Base-by-base conservation (phyloP, 2,888 invertebrate genomes). In the Protodeltote pygarga region DNA sequence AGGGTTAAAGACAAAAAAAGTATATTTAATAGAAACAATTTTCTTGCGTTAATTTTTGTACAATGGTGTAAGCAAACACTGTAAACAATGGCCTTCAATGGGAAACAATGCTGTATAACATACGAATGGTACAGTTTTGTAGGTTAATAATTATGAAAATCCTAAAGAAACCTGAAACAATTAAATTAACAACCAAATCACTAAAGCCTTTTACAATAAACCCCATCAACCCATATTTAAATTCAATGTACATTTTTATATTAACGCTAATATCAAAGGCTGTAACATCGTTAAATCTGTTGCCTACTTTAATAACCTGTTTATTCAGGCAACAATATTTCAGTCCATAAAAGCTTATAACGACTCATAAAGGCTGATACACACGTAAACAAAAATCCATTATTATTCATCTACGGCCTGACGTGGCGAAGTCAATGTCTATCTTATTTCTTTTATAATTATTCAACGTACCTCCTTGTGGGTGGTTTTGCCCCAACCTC, bases 371-470 rank as follows among this genome's bases (percentile, higher is more conserved):
- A 85, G 76, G 71, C 72, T 58, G 70, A 67, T 75, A 82, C 87
- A 89, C 83, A 89, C 87, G 87, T 87, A 89, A 88, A 89, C 85
- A 89, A 84, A 83, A 81, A 81, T 75, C 85, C 89, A 90, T 90
- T 88, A 90, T 90, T 90, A 91, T 90, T 90, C 90, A 92, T 91
- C 89, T 85, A 82, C 79, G 64, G 71, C 68, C 87, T 89, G 89
- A 89, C 89, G 88, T 81, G 82, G 86, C 81, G 73, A 83, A 91
- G 90, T 92, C 91, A 85, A 89, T 90, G 90, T 90, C 91, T 91
- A 89, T 92, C 90, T 91, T 91, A 91, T 91, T 91, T 92, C 91
- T 92, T 92, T 91, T 90, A 89, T 92, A 92, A 92, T 92, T 92
- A 92, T 91, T 91, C 91, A 90, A 82, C 77, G 81, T 60, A 47